Percentiles rank a stretch among this genome's conserved stretches.
Evolutionary conservation across 2,113 vertebrate species (phyloP).

Genomic region (Lepus timidus): DNA sequence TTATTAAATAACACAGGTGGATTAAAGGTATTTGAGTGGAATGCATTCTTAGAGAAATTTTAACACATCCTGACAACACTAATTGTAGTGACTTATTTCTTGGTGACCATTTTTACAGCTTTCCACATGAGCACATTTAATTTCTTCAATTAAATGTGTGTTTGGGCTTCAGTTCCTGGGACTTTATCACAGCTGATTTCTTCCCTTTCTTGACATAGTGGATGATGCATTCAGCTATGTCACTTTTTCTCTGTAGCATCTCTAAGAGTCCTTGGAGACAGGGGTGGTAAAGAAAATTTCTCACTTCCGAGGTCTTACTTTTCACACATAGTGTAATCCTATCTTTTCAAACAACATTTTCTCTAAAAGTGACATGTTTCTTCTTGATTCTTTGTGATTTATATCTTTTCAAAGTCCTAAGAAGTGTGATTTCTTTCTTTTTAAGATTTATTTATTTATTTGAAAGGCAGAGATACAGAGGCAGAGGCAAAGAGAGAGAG

Average conservation of each 20-base stretch:
- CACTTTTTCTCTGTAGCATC: background rate
- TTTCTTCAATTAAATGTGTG: background rate
- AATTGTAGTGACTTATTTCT: background rate
- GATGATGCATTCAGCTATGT: background rate
- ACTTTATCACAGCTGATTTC: background rate
- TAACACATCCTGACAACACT: background rate
- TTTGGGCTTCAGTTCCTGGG: background rate
- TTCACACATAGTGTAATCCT: background rate
- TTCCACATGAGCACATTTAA: background rate
- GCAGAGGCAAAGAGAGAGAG: too few species aligned
- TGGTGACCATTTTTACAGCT: background rate
- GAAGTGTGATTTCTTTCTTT: background rate
- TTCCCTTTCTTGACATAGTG: background rate
- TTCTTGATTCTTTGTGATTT: background rate
- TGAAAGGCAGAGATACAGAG: too few species aligned
- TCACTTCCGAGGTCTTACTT: conserved; percentile 29
- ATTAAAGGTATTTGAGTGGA: background rate
- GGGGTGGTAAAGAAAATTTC: background rate
- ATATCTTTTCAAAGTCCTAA: background rate
- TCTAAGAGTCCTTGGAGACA: background rate
- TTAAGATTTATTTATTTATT: too few species aligned
- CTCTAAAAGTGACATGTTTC: background rate
- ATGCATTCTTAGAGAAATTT: background rate
- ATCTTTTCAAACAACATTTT: background rate
- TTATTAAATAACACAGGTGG: background rate